These are phyloP conservation scores for Miniopterus natalensis DNA, from an alignment of 2,113 vertebrate genomes.

Conservation along the genomic window DNA sequence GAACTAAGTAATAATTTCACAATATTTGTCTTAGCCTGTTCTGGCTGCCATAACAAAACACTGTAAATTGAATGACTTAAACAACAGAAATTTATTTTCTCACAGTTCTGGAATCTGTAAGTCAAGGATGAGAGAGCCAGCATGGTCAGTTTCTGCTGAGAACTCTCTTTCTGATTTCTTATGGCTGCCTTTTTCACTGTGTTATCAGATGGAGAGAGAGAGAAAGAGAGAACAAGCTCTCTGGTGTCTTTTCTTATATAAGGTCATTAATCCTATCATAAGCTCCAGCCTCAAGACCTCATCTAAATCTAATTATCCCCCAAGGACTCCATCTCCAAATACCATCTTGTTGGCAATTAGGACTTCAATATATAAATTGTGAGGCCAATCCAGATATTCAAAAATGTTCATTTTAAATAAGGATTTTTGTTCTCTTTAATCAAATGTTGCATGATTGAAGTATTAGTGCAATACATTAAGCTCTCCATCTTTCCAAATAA, in stretches of 20 bases:
- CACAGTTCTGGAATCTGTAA: neutral
- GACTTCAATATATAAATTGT: neutral
- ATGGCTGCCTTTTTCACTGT: neutral
- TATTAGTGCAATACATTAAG: neutral
- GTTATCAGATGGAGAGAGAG: no score
- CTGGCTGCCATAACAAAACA: neutral
- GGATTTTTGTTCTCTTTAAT: neutral
- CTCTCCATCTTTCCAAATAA: neutral
- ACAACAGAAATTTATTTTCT: neutral
- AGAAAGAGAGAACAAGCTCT: neutral
- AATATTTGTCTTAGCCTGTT: neutral
- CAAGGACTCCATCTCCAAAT: neutral
- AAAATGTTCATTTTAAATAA: neutral
- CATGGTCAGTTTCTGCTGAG: neutral
- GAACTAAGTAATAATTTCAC: neutral
- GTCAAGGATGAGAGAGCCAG: neutral
- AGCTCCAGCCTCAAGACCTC: neutral
- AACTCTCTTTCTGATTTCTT: neutral
- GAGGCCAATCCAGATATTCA: neutral
- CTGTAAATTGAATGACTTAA: neutral
- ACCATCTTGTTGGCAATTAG: neutral
- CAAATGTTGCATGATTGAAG: neutral
- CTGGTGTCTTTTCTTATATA: neutral
- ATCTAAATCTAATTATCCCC: neutral
- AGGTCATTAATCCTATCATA: neutral